Evolutionary conservation across 2,797 vertebrate species (phyloP), one percentile per base, ranked within the genome.

Genomic region (Australoheros facetus): DNA sequence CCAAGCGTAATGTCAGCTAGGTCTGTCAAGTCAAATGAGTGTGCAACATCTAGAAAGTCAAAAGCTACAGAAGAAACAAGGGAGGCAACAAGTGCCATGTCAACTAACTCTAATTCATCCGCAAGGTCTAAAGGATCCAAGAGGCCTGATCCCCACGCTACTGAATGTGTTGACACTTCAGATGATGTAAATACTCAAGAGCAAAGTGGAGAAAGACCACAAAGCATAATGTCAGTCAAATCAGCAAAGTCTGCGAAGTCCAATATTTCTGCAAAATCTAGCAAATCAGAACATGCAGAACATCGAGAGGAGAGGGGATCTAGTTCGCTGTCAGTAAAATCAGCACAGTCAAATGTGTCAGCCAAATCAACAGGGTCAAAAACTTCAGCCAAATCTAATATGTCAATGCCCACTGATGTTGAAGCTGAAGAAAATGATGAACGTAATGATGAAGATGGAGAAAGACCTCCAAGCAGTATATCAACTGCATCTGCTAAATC

Each of bases 181-280:
- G 55, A 75, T 45, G 56, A 77, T 42, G 23, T 37, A 72, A 80
- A 78, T 74, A 14, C n/a, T 37, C 37, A 66, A 56, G 69, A n/a
- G 3, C 75, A 79, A 30, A 60, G 17, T 77, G 82, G 78, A 73
- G 82, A 13, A 7, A 91, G 90, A 85, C 76, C 91, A 30, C 80
- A 70, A 75, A 94, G 91, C 76, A 78, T 56, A 73, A 30, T 82
- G 23, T 93, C 92, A 56, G 85, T 42, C 30, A 79, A 72, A 91
- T 92, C 94, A 79, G 86, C 28, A 14, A 90, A 70, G 56, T 89
- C 85, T 7, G n/a, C 30, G 12, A 83, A 55, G 87, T 94, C 87
- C 79, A 93, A 81, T 79, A 77, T 28, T 21, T 91, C 82, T 56
- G 54, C 51, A 56, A 85, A 75, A 87, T 91, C 91, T 7, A 30